These are phyloP conservation scores for Lutjanus campechanus DNA, from an alignment of 2,797 vertebrate species.

Conservation along the genomic window DNA sequence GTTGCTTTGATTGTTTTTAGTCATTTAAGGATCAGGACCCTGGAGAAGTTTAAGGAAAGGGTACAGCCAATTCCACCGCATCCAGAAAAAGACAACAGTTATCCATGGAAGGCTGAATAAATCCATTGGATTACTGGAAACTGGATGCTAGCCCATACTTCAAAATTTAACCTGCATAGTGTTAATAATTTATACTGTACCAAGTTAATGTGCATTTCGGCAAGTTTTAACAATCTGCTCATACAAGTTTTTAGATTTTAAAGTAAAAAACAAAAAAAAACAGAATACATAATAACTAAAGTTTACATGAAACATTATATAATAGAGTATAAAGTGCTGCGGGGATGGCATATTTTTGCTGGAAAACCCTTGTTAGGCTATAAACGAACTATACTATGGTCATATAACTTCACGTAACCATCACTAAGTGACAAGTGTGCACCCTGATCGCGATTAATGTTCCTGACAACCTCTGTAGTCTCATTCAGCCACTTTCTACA, in stretches of 20 bases:
- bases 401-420: no score
- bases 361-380: no score
- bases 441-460: no score
- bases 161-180: slow-evolving; percentile 2
- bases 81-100: slow-evolving; percentile 24
- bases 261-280: no score
- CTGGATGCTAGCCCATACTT: background rate
- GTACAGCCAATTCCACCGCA: slow-evolving; percentile 20
- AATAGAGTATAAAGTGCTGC: background rate
- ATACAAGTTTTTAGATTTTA: background rate
- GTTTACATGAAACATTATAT: background rate
- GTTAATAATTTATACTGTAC: background rate
- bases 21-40: slow-evolving; percentile 59
- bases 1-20: slow-evolving; percentile 73
- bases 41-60: slow-evolving; percentile 41
- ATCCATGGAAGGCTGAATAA: slow-evolving; percentile 27
- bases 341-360: no score
- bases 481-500: no score
- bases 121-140: slow-evolving; percentile 15
- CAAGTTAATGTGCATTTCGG: background rate
- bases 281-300: no score
- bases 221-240: background rate
- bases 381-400: no score
- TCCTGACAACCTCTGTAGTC: no score
- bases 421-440: no score